These are phyloP conservation scores for Mactromeris polynyma DNA, from an alignment of 2,888 invertebrate species.

Conservation along the genomic window DNA sequence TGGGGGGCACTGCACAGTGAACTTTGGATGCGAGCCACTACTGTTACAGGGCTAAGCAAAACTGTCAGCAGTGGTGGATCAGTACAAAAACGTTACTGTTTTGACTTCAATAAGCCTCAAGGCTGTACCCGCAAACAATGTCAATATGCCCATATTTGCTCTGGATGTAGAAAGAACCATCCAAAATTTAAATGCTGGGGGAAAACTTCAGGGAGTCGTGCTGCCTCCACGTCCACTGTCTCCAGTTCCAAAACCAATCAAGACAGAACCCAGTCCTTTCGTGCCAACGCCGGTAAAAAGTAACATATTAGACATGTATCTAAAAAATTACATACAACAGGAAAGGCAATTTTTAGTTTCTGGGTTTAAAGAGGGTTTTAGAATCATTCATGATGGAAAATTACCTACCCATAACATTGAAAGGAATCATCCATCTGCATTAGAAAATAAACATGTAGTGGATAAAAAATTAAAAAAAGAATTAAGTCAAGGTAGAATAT, in stretches of 20 bases:
- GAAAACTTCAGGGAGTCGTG: background rate
- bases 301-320: slow-evolving; percentile 9
- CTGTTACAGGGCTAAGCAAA: slow-evolving; percentile 27
- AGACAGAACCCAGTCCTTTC: background rate
- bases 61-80: background rate
- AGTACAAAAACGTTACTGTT: background rate
- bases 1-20: background rate
- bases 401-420: background rate
- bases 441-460: background rate
- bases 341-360: slow-evolving; percentile 25
- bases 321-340: slow-evolving; percentile 7
- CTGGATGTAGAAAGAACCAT: slow-evolving; percentile 33
- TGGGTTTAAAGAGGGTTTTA: slow-evolving; percentile 32
- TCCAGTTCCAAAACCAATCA: too few relatives aligned
- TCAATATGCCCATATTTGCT: slow-evolving; percentile 24
- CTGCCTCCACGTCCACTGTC: background rate
- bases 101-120: slow-evolving; percentile 31
- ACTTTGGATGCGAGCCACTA: background rate
- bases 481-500: background rate
- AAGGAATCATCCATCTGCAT: slow-evolving; percentile 41
- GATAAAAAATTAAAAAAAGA: slow-evolving; percentile 13
- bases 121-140: slow-evolving; percentile 25
- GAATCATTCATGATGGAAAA: background rate
- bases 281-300: slow-evolving; percentile 41
- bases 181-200: slow-evolving; percentile 38